Conservation (phyloP, 2,797 vertebrate species). For the Hyperoplus immaculatus region DNA sequence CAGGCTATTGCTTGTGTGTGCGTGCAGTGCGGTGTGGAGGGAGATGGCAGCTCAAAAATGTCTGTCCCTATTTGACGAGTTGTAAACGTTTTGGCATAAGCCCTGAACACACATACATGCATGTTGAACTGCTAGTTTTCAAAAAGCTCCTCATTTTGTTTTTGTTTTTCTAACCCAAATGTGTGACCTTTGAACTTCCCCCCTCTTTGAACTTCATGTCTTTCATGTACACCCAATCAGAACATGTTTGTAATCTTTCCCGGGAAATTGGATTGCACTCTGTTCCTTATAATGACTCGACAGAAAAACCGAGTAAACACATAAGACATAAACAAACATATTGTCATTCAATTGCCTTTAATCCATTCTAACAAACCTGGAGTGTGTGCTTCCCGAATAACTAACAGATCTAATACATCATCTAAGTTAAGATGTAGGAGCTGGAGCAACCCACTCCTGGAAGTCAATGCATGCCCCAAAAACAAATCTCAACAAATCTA, state of each 20-base stretch:
- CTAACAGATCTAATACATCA: too few relatives aligned
- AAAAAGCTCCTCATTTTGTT: background rate
- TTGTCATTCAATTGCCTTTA: background rate
- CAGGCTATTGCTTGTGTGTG: background rate
- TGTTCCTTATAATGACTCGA: background rate
- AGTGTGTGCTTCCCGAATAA: background rate
- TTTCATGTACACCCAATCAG: too few relatives aligned
- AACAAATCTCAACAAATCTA: too few relatives aligned
- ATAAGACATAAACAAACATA: background rate
- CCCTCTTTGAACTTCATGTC: too few relatives aligned
- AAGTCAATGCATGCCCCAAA: too few relatives aligned
- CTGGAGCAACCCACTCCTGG: too few relatives aligned
- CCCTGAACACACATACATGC: background rate
- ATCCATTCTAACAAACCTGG: background rate
- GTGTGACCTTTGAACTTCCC: background rate
- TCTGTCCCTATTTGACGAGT: background rate
- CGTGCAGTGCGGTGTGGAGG: background rate
- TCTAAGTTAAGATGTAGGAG: too few relatives aligned
- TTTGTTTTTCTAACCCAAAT: background rate
- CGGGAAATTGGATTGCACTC: background rate
- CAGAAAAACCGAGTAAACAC: conserved; percentile 7
- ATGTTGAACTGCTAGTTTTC: background rate
- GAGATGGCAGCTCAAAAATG: conserved; percentile 3
- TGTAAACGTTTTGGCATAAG: conserved; percentile 4
- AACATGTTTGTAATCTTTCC: background rate